Base-by-base conservation (phyloP, 2,888 invertebrate species). In the Andrena marginata region DNA sequence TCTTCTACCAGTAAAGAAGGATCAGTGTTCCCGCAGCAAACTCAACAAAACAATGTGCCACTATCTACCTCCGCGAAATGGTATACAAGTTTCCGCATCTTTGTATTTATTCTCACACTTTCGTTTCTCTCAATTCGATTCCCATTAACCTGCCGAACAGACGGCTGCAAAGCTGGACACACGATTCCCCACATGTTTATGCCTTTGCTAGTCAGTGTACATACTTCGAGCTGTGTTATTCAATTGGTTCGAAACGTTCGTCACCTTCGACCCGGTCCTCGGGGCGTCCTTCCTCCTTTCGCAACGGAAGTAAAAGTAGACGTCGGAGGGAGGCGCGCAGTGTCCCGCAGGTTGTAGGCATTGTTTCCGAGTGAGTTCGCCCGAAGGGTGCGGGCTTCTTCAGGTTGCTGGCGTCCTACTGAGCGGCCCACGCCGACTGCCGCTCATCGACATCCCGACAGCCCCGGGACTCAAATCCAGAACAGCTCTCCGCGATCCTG, bases 341-440 rank as follows among this genome's bases (percentile, higher is more conserved):
- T 89, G 82, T 89, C 89, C 86, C 86, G 84, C 83, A 87, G 87
- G 86, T 89, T 83, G 86, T 83, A 71, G 86, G 91, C 89, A 92
- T 92, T 91, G 91, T 90, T 90, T 86, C 87, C 85, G 80, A 86
- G 77, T 81, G 84, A 87, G 88, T 88, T 90, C 91, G 93, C 91
- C 93, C 90, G 90, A 89, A 91, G 93, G 91, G 90, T 87, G 90
- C 89, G 89, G 88, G 93, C 93, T 93, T 93, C 93, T 93, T 94
- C 93, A 93, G 93, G 93, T 92, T 93, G 93, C 91, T 85, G 91
- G 90, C 87, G 91, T 93, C 93, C 93, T 93, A 94, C 93, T 90
- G 93, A 90, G 92, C 93, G 91, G 92, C 93, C 93, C 92, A 93
- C 93, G 93, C 93, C 90, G 90, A 91, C 91, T 91, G 92, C 92